Conservation (phyloP, 2,888 invertebrate species). For the Argyresthia albistria region DNA sequence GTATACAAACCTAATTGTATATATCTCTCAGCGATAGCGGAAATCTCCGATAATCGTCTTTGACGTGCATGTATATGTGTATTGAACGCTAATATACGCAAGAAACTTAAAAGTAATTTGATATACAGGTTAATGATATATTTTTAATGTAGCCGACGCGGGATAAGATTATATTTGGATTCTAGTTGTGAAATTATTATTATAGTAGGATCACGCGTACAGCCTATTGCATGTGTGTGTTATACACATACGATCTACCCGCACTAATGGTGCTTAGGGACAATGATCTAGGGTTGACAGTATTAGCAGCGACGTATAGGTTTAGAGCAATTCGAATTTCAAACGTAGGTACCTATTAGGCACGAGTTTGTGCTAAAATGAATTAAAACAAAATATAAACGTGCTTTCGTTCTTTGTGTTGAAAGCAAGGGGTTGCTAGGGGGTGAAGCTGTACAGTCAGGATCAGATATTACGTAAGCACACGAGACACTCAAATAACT, state of each 20-base stretch:
- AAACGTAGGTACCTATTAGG: no score
- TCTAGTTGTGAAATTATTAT: not conserved
- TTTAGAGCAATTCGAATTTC: no score
- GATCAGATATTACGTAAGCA: no score
- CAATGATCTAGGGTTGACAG: no score
- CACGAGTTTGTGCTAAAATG: no score
- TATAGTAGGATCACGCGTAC: not conserved
- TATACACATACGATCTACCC: not conserved
- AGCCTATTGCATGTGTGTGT: not conserved
- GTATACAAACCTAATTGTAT: constrained; percentile 40
- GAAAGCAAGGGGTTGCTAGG: no score
- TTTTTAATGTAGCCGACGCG: not conserved
- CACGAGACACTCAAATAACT: no score
- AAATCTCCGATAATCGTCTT: constrained; percentile 39
- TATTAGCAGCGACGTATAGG: no score
- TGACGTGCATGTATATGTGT: constrained; percentile 52
- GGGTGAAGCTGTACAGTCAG: no score
- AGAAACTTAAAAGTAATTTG: constrained; percentile 26
- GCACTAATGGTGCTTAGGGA: no score
- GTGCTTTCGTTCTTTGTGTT: no score
- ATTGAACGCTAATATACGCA: constrained; percentile 40
- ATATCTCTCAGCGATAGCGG: constrained; percentile 51
- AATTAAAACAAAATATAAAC: no score
- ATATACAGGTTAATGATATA: constrained; percentile 14
- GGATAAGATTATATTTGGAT: not conserved